A percentile compares a stretch with the other conserved stretches of the same genome.
Evolutionary conservation across 1,140 invertebrate species (phyloP).

Genomic region (Drosophila rufa): DNA sequence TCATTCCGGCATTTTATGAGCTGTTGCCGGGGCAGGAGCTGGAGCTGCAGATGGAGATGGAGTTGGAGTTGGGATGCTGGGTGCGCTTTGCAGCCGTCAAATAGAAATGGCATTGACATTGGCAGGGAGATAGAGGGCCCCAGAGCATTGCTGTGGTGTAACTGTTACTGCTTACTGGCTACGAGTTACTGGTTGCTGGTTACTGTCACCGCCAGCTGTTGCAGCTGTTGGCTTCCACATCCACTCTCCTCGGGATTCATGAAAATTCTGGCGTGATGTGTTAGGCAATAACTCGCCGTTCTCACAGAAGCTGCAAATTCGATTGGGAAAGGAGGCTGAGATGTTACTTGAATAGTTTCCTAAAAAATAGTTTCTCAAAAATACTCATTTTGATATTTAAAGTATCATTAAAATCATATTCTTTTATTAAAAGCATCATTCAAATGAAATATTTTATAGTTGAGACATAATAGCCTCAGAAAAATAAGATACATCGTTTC

Average conservation of each 20-base stretch:
- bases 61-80: constrained; percentile 1
- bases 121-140: constrained; percentile 18
- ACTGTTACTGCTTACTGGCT: constrained; percentile 35
- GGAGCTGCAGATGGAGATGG: constrained; percentile 9
- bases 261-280: constrained; percentile 14
- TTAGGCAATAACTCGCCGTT: constrained; percentile 33
- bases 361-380: too few species aligned
- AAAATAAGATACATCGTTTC: not conserved
- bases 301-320: constrained; percentile 26
- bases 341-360: not conserved
- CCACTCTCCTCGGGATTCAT: constrained; percentile 4
- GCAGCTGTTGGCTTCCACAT: constrained; percentile 13
- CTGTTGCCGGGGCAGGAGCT: constrained; percentile 44
- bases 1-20: constrained; percentile 79
- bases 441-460: too few species aligned
- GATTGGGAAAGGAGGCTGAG: not conserved
- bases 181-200: constrained; percentile 24
- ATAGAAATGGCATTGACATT: constrained; percentile 53
- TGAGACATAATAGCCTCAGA: too few species aligned
- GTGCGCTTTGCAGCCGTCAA: constrained; percentile 22
- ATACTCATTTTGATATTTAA: too few species aligned
- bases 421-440: too few species aligned
- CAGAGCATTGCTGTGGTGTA: constrained; percentile 28
- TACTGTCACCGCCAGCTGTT: constrained; percentile 33
- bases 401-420: too few species aligned